Evolutionary conservation across 2,888 invertebrate species (phyloP), one percentile per base, ranked within the genome.

Genomic region (Cremastinae sp.): DNA sequence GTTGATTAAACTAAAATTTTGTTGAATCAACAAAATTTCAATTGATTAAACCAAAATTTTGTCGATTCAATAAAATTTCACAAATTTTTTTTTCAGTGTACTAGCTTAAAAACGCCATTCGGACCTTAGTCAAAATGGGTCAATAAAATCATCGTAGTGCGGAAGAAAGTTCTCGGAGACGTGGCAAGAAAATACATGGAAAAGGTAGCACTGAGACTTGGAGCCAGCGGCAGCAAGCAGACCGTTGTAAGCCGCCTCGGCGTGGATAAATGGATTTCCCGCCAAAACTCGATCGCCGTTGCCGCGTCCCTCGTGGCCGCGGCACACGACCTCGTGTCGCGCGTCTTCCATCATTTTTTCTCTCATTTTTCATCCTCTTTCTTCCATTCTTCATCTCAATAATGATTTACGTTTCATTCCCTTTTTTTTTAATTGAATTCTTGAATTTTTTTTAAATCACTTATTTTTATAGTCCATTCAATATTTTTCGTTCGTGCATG

Each of bases 271-370:
- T 22, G 10, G 41, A 45, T 38, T 76, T 76, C 73, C 76, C 76
- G 76, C 76, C 76, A 76, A 76, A 76, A 75, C 61, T 16, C 16
- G 49, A 59, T 43, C 34, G 12, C 16, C 66, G 66, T 64, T 58
- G 38, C 38, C 28, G 54, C 38, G 65, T 36, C 53, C 49, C 62
- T 14, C 49, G 7, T 43, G 47, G 62, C 54, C 49, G 61, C 62
- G 28, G 2, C 28, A 5, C 28, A 20, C 43, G 41, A 56, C 66
- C 9, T 47, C 45, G 16, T 62, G 38, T 41, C 28, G 22, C 41
- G 69, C 69, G 59, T 28, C 59, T 45, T 12, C 14, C 12, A 51
- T 28, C 22, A 62, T 38, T 76, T 51, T 66, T 49, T 68, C n/a
- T n/a, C n/a, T n/a, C n/a, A n/a, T 43, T 56, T 2, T 38, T 38